Base-by-base conservation (phyloP, 1,140 invertebrate genomes). In the Sycobia sp. region DNA sequence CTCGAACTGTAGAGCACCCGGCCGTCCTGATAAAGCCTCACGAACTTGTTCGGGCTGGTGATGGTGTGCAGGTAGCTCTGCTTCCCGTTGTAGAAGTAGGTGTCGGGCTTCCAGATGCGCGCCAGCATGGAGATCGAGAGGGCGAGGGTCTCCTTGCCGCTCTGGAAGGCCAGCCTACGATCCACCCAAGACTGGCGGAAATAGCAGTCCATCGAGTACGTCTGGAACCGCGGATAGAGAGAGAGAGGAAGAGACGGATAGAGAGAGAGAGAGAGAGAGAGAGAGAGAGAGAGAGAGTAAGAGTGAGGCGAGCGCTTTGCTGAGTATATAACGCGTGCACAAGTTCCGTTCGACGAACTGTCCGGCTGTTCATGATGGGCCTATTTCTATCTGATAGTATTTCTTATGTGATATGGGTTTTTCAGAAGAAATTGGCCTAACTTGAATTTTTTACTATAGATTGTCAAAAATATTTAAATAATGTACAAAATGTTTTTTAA, bases 161-260 rank as follows among this genome's bases (percentile, higher is more conserved):
- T 85, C 49, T 85, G 81, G 72, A 91, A 91, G 11, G 89, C 87
- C 62, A 92, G 81, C 39, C 90, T 81, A 63, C 85, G 82, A 76
- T 92, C 90, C 16, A 90, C 86, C 91, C 91, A 92, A 25, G 88
- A 89, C 76, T 92, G 90, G 0, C 86, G 84, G 77, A 95, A 94
- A 78, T 95, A 95, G 75, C 91, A 93, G 76, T 95, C 92, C 89
- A 95, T 93, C 16, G 91, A 92, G 76, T 94, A 95, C 3, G 90
- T 91, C 92, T 94, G 14, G 5, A 32, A 4, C 29, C 29, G 5
- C 29, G 29, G 29, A 32, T 7, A 22, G 1, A 43, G 18, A 39
- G 18, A 36, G n/a, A 7, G 18, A 39, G 14, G n/a, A 39, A 39
- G 3, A n/a, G n/a, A n/a, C n/a, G n/a, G n/a, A n/a, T n/a, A n/a